Base-by-base conservation (phyloP, 2,888 invertebrate species). In the Adela reaumurella region DNA sequence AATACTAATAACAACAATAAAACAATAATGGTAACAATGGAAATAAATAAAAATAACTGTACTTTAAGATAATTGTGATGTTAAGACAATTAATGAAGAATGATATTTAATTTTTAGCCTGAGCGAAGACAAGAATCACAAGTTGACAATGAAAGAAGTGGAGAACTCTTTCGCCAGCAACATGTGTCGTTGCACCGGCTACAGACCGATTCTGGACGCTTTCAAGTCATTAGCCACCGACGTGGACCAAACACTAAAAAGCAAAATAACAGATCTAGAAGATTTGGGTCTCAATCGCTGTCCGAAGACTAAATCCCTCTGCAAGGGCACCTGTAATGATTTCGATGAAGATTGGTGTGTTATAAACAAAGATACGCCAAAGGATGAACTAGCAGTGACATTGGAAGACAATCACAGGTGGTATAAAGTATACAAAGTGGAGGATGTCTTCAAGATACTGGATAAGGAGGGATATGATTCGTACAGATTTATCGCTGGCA, bases 121-220 rank as follows among this genome's bases (percentile, higher is more conserved):
- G 41, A 61, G 78, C 43, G 62, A 80, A 55, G 63, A 68, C 1
- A 71, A 79, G 1, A 67, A 73, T 5, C 60, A 56, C 44, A 67
- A 68, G 42, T 60, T 87, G 41, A 83, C 84, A 1, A 83, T 81
- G 76, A 70, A 82, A 51, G 81, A 88, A 55, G 81, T 90, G 3
- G 90, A 91, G 62, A 83, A 86, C 57, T 83, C 87, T 0, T 89
- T 90, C 52, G 90, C 88, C 1, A 84, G 90, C 16, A 89, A 90
- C 59, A 83, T 91, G 45, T 92, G 92, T 52, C 83, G 92, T 5
- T 92, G 92, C 58, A 92, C 92, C 0, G 91, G 91, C 0, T 91
- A 90, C 63, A 70, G 90, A 2, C 86, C 91, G 0, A 91, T 92
- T 46, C 64, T 91, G 48, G 90, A 91, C 59, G 84, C 90, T 1